Base-by-base conservation (phyloP, 2,888 invertebrate genomes). In the Drosophila infuscata region DNA sequence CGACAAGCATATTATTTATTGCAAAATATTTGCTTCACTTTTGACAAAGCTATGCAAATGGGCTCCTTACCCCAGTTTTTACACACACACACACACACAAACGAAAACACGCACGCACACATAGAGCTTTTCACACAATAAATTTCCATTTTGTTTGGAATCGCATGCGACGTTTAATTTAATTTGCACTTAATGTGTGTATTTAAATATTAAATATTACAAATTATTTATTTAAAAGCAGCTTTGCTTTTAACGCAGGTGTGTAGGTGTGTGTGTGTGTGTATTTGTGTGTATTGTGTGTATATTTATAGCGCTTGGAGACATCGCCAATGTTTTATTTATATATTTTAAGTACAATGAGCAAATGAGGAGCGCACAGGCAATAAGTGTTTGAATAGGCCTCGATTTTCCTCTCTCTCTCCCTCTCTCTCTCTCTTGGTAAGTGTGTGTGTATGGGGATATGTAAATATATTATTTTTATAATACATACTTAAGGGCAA, bases 381-480 rank as follows among this genome's bases (percentile, higher is more conserved):
- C 89, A 74, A 78, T 79, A 76, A 67, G 53, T 83, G 62, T 69
- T 84, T 69, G 66, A 74, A 67, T 62, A 68, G 79, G 67, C 79
- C 73, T 63, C 69, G 36, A 46, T 38, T 56, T 8, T 30, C 36
- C 51, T 12, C 30, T 38, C 32, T 49, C 32, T 20, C 25, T n/a
- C 3, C 33, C n/a, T 52, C 30, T 46, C 35, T 46, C 17, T 36
- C 15, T 36, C 15, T 15, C 6, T 20, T 20, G 20, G 20, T 20
- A 20, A 20, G 38, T 49, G 53, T 64, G 56, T 67, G 36, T 43
- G 33, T 29, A 41, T 43, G 61, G 66, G 54, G 17, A 63, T 80
- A 78, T 88, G 85, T 79, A 89, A 88, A 85, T 88, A 88, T 76
- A 80, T 88, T 86, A 88, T 82, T 74, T 88, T 65, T 67, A 82